Evolutionary conservation across 2,888 invertebrate genomes (phyloP).

Genomic region (Cryptus armator): DNA sequence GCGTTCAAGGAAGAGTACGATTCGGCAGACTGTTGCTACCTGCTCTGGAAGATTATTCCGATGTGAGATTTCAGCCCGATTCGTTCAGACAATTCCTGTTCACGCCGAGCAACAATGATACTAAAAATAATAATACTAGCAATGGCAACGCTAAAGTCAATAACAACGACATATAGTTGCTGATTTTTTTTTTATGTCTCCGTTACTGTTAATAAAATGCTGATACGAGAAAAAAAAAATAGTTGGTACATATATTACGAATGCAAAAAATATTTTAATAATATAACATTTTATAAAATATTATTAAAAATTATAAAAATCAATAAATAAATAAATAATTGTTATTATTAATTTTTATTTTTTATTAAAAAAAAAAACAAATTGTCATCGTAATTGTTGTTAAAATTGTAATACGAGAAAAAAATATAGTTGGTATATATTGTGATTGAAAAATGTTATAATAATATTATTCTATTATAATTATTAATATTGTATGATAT

Average conservation of each 20-base stretch:
- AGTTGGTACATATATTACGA: too few species aligned
- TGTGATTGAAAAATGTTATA: conserved; percentile 34
- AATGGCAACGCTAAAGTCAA: neutral
- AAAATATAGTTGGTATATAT: neutral
- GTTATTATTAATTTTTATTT: neutral
- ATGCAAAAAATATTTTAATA: too few species aligned
- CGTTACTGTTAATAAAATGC: too few species aligned
- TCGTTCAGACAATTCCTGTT: conserved; percentile 66
- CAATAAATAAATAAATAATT: too few species aligned
- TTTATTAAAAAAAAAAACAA: conserved; percentile 9
- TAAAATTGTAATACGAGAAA: conserved; percentile 23
- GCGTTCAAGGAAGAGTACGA: conserved; percentile 57
- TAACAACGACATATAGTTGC: conserved; percentile 9
- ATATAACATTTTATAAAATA: too few species aligned
- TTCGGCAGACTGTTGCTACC: conserved; percentile 69
- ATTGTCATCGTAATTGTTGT: neutral
- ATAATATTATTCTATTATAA: too few species aligned
- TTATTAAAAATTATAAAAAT: neutral
- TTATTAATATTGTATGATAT: too few species aligned
- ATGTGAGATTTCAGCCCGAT: conserved; percentile 68
- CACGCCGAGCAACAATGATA: conserved; percentile 49
- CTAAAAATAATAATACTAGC: conserved; percentile 42
- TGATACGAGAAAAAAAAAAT: neutral
- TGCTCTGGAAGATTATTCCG: conserved; percentile 69
- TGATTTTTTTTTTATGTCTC: neutral